phyloP scores from a whole-genome alignment of 2,113 vertebrate genomes.

The Neogobius melanostomus region DNA sequence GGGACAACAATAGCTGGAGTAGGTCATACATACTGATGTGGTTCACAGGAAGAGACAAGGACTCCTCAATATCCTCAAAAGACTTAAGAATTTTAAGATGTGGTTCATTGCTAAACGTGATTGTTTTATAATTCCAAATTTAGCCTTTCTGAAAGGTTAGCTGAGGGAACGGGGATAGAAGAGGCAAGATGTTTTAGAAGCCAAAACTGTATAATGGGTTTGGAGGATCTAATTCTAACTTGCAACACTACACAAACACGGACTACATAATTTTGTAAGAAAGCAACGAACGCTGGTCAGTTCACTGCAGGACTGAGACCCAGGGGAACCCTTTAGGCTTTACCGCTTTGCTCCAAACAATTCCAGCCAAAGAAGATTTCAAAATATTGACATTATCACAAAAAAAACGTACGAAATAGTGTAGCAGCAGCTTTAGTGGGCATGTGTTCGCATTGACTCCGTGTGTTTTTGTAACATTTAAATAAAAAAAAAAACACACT shows the following conservation, averaged over 20 bases:
- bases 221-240: background rate
- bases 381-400: too few relatives aligned
- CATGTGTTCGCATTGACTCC: too few relatives aligned
- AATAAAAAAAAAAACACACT: too few relatives aligned
- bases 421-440: too few relatives aligned
- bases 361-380: too few relatives aligned
- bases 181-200: background rate
- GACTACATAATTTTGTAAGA: background rate
- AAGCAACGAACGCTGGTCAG: background rate
- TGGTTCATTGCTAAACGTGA: background rate
- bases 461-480: too few relatives aligned
- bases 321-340: too few relatives aligned
- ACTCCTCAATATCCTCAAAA: constrained; percentile 8
- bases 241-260: background rate
- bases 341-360: too few relatives aligned
- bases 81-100: constrained; percentile 6
- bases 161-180: background rate
- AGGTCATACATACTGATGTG: constrained; percentile 4
- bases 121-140: background rate
- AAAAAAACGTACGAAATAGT: too few relatives aligned
- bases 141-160: background rate
- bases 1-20: background rate
- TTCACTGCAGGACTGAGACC: constrained; percentile 6
- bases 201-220: background rate
- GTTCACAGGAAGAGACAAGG: constrained; percentile 1